Evolutionary conservation across 2,113 vertebrate genomes (phyloP).

Genomic region (Pantherophis guttatus): DNA sequence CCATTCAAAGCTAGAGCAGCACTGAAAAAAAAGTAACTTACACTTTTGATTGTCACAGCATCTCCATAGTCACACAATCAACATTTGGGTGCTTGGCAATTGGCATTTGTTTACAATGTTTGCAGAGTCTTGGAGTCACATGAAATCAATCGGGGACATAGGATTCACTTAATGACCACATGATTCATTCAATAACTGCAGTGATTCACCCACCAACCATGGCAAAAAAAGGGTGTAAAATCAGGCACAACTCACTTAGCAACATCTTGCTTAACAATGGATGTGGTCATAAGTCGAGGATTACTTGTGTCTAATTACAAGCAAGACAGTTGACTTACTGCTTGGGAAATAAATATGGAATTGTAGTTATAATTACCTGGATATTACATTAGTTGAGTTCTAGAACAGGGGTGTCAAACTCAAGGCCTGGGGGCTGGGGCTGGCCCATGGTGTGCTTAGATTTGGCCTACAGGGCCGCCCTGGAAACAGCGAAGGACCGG

Average conservation of each 20-base stretch:
- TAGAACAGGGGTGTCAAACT: no score
- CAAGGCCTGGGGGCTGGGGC: no score
- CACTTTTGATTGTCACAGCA: no score
- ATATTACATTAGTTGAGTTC: background rate
- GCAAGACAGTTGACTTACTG: background rate
- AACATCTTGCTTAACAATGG: background rate
- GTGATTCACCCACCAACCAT: background rate
- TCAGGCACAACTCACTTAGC: background rate
- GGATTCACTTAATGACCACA: background rate
- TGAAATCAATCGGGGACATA: background rate
- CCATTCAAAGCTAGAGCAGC: no score
- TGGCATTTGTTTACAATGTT: background rate
- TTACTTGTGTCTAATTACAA: background rate
- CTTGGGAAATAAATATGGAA: background rate
- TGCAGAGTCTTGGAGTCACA: background rate
- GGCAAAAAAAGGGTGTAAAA: background rate
- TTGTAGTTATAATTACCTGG: background rate
- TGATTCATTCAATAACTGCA: background rate
- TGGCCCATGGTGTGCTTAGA: no score
- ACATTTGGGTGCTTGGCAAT: background rate
- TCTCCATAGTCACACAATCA: background rate
- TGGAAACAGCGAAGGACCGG: no score
- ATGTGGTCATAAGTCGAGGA: background rate
- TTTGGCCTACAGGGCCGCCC: no score
- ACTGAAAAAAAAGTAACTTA: no score